These are phyloP conservation scores for Metopia argyrocephala DNA, from an alignment of 2,888 invertebrate genomes.

Conservation along the genomic window DNA sequence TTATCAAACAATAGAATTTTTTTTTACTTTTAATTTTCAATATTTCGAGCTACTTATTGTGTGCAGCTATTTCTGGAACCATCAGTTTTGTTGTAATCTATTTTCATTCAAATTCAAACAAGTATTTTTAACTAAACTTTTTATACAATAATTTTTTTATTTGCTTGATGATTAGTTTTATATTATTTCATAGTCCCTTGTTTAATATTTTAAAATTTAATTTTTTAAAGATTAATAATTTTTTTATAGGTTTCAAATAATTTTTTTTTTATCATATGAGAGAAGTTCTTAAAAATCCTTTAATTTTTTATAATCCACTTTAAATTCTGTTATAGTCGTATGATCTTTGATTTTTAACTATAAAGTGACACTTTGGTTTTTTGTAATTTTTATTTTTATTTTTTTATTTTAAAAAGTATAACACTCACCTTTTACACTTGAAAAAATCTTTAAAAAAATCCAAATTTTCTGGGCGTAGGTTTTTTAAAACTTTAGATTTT, in stretches of 20 bases:
- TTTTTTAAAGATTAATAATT: neutral
- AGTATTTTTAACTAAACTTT: too few species aligned
- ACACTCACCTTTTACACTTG: conserved; percentile 62
- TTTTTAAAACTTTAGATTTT: conserved; percentile 6
- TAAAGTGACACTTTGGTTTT: neutral
- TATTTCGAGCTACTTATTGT: too few species aligned
- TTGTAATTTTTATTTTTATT: neutral
- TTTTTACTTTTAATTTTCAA: too few species aligned
- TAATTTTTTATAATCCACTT: neutral
- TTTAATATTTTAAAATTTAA: neutral
- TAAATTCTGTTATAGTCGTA: neutral
- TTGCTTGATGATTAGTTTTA: too few species aligned
- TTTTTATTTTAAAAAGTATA: neutral
- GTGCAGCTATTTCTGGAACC: too few species aligned
- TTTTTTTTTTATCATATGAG: neutral
- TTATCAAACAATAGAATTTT: too few species aligned
- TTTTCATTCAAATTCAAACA: too few species aligned
- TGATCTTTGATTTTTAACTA: neutral
- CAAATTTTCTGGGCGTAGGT: conserved; percentile 35
- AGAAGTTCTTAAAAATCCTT: too few species aligned
- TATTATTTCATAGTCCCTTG: neutral
- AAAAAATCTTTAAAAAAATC: conserved; percentile 49
- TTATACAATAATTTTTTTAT: too few species aligned
- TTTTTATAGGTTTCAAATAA: neutral
- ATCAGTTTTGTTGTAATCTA: too few species aligned